Conservation (phyloP, 2,113 vertebrate species). For the Clupea harengus region DNA sequence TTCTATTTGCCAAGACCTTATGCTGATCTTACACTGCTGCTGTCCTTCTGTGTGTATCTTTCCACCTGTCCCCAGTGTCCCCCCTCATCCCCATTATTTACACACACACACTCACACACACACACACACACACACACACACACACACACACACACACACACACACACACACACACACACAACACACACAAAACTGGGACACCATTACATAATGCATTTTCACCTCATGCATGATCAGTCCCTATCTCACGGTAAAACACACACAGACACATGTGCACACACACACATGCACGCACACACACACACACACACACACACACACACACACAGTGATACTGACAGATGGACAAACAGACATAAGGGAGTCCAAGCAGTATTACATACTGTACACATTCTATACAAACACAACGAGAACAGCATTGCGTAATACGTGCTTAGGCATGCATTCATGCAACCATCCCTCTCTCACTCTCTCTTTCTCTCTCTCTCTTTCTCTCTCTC, state of each 20-base stretch:
- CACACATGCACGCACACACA: constrained; percentile 27
- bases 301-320: not conserved
- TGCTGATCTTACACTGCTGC: not conserved
- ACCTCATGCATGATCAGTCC: constrained; percentile 63
- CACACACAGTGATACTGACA: not conserved
- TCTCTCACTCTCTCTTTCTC: not conserved
- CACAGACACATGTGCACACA: constrained; percentile 49
- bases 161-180: not conserved
- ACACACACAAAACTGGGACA: constrained; percentile 63
- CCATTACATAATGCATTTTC: constrained; percentile 68
- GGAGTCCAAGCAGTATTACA: not conserved
- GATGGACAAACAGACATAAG: not conserved
- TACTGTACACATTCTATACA: not conserved
- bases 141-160: not conserved
- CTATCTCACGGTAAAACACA: constrained; percentile 35
- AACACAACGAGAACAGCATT: constrained; percentile 24
- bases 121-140: not conserved
- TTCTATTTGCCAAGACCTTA: not conserved
- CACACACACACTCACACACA: not conserved
- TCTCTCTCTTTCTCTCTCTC: not conserved
- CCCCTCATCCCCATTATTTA: not conserved
- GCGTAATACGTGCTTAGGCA: constrained; percentile 3
- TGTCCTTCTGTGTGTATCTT: not conserved
- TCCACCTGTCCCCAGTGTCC: not conserved
- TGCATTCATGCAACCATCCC: not conserved